Conservation (phyloP, 2,888 invertebrate genomes). For the Epistrophe eligans region DNA sequence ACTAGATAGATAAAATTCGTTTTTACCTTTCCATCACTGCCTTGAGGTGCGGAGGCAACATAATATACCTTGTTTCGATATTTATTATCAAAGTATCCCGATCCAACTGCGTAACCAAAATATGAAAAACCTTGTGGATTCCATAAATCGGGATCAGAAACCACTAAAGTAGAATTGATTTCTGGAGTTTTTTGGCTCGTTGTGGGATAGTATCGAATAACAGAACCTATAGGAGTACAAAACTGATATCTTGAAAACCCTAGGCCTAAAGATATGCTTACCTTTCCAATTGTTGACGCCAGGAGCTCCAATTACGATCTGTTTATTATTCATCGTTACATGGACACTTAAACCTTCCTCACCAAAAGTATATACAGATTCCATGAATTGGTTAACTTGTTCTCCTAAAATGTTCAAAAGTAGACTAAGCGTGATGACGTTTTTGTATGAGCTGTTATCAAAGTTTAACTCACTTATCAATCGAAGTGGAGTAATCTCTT, state of each 20-base stretch:
- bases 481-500: background rate
- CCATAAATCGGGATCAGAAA: constrained; percentile 81
- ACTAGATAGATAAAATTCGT: background rate
- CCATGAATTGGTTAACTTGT: too few relatives aligned
- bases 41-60: constrained; percentile 83
- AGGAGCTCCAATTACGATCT: constrained; percentile 83
- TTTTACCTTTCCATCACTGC: constrained; percentile 80
- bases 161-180: constrained; percentile 78
- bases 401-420: background rate
- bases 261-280: constrained; percentile 62
- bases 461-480: background rate
- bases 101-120: constrained; percentile 83
- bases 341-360: constrained; percentile 83
- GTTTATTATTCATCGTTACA: constrained; percentile 82
- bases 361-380: constrained; percentile 80
- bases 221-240: constrained; percentile 77
- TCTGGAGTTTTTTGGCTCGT: background rate
- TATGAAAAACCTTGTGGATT: constrained; percentile 82
- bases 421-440: background rate
- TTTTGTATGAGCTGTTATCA: too few relatives aligned
- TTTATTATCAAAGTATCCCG: constrained; percentile 82
- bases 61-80: constrained; percentile 80
- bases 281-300: constrained; percentile 82
- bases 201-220: constrained; percentile 78
- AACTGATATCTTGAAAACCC: background rate